Base-by-base conservation (phyloP, 1,140 invertebrate genomes). In the Philopotamus ludificatus region DNA sequence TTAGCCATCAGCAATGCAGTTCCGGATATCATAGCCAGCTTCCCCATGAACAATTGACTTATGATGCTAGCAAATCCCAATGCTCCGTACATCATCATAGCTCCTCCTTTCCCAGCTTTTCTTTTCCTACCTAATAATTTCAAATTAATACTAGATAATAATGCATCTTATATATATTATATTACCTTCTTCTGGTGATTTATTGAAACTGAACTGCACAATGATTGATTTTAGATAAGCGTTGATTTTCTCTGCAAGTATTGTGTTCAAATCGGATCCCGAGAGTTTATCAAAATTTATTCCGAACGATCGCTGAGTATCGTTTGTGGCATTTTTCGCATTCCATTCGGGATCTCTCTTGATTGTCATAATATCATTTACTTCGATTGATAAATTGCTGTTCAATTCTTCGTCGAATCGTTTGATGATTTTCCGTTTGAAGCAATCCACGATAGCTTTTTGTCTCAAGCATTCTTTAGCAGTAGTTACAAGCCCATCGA, bases 1-100 rank as follows among this genome's bases (percentile, higher is more conserved):
- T 89, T 89, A 0, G 86, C 84, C 20, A 88, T 82, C 3, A 89
- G 75, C 26, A 89, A 75, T 8, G 87, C 87, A 1, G 85, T 84
- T 18, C 86, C 87, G 12, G 86, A 85, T 28, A 87, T 74, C 50
- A 88, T 81, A 7, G 86, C 85, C 34, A 88, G 82, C 75, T 87
- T 88, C 4, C 85, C 86, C 65, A 87, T 83, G 44, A 86, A 84
- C 74, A 88, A 73, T 75, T 88, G 85, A 1, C 83, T 82, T 75
- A 88, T 76, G 74, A 87, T 84, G 49, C 83, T 85, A 68, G 85
- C 80, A 74, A 88, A 81, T n/a, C 84, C 86, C 28, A 86, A 73
- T 4, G 55, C 70, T 50, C 82, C 85, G 62, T 82, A 84, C 79
- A 87, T 81, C 59, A 82, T 83, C 77, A 87, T 81, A 70, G 82